Conservation (phyloP, 2,888 invertebrate genomes). For the Xylota sylvarum region DNA sequence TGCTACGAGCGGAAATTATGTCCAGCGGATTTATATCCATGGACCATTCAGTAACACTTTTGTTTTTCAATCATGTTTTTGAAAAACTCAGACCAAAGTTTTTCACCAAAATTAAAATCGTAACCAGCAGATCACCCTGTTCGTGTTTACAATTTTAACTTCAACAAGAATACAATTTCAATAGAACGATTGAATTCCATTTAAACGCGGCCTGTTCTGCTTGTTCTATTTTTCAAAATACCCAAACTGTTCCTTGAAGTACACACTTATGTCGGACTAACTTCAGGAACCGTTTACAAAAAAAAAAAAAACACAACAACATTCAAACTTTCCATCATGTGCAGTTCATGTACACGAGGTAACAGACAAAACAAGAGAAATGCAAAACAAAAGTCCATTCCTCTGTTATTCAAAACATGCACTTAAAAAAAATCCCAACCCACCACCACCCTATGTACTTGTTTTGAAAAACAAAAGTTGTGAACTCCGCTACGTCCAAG, state of each 20-base stretch:
- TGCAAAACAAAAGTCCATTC: constrained; percentile 32
- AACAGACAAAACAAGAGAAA: constrained; percentile 12
- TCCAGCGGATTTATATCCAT: too few species aligned
- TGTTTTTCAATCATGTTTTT: too few species aligned
- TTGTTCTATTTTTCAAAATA: background rate
- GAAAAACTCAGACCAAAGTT: too few species aligned
- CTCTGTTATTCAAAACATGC: constrained; percentile 50
- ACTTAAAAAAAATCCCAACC: constrained; percentile 29
- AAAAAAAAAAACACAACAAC: constrained; percentile 7
- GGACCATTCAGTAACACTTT: too few species aligned
- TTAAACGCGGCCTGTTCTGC: background rate
- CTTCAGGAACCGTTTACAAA: constrained; percentile 22
- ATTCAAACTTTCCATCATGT: constrained; percentile 27
- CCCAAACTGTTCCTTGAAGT: constrained; percentile 9
- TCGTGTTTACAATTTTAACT: background rate
- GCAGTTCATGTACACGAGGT: constrained; percentile 18
- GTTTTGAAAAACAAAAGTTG: constrained; percentile 53
- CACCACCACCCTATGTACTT: background rate
- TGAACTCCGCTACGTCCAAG: constrained; percentile 53
- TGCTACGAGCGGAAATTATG: too few species aligned
- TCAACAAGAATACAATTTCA: background rate
- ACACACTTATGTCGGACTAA: constrained; percentile 15
- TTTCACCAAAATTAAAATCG: too few species aligned
- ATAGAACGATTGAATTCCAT: background rate
- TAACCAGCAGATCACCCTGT: background rate